These are phyloP conservation scores for Gadopsis marmoratus DNA, from an alignment of 2,797 vertebrate genomes.

Conservation along the genomic window DNA sequence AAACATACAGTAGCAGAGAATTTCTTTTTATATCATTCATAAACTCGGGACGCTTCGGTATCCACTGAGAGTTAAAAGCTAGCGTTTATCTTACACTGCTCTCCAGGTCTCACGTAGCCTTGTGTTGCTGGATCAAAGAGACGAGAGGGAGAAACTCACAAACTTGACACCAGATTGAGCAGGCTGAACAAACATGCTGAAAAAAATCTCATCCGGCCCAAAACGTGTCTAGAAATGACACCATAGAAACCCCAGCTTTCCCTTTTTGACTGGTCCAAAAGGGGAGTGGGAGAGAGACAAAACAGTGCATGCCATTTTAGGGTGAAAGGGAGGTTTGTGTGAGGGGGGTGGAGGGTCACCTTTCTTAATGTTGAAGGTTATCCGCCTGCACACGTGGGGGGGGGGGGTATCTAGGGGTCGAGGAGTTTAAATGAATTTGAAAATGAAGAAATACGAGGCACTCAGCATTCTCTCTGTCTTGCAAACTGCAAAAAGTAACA, in stretches of 20 bases:
- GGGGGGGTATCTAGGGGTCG: slow-evolving; percentile 47
- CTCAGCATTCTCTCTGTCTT: slow-evolving; percentile 88
- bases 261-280: slow-evolving; percentile 70
- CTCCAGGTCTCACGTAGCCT: slow-evolving; percentile 81
- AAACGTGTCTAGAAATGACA: slow-evolving; percentile 80
- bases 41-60: slow-evolving; percentile 81
- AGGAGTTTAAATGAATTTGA: slow-evolving; percentile 61
- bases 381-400: slow-evolving; percentile 65
- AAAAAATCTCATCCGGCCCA: slow-evolving; percentile 82
- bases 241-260: slow-evolving; percentile 69
- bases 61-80: slow-evolving; percentile 86
- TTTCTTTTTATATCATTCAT: slow-evolving; percentile 85
- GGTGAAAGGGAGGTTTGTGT: slow-evolving; percentile 31
- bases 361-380: slow-evolving; percentile 53
- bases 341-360: slow-evolving; percentile 35
- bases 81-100: slow-evolving; percentile 85
- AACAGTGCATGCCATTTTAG: slow-evolving; percentile 85
- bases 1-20: slow-evolving; percentile 88
- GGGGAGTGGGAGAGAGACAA: slow-evolving; percentile 68
- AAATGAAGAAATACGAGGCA: slow-evolving; percentile 84
- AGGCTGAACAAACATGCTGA: slow-evolving; percentile 89
- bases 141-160: slow-evolving; percentile 83
- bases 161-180: slow-evolving; percentile 86
- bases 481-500: slow-evolving; percentile 86
- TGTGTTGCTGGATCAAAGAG: slow-evolving; percentile 81